Evolutionary conservation across 2,888 invertebrate species (phyloP).

Genomic region (Coelopa pilipes): DNA sequence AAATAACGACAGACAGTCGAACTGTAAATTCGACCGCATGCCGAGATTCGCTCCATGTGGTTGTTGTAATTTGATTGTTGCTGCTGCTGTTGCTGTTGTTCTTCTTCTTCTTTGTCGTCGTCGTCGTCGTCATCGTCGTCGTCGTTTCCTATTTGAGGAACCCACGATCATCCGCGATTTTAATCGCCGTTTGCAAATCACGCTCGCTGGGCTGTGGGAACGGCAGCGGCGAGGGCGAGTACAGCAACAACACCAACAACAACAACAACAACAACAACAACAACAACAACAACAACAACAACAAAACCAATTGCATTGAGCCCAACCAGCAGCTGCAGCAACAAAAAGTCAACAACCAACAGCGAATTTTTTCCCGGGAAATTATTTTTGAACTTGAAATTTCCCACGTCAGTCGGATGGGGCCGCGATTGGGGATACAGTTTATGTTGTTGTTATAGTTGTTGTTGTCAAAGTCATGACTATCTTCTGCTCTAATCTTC

Average conservation of each 20-base stretch:
- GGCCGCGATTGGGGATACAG: background rate
- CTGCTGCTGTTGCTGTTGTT: slow-evolving; percentile 3
- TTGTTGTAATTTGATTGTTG: background rate
- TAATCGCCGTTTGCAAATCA: slow-evolving; percentile 11
- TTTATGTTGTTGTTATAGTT: background rate
- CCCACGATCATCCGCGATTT: slow-evolving; percentile 28
- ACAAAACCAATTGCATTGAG: too few relatives aligned
- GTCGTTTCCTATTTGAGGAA: background rate
- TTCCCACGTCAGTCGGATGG: slow-evolving; percentile 23
- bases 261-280: too few relatives aligned
- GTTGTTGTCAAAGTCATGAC: too few relatives aligned
- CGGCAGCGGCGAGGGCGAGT: too few relatives aligned
- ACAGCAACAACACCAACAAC: too few relatives aligned
- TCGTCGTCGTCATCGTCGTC: background rate
- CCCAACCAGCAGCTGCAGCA: too few relatives aligned
- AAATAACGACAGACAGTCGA: too few relatives aligned
- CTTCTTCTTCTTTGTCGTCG: background rate
- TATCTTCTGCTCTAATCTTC: too few relatives aligned
- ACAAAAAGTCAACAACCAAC: background rate
- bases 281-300: too few relatives aligned
- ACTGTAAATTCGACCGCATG: too few relatives aligned
- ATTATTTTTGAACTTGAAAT: slow-evolving; percentile 31
- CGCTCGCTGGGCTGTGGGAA: background rate
- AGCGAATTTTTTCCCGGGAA: background rate
- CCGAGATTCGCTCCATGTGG: background rate